Base-by-base conservation (phyloP, 2,888 invertebrate genomes). In the Fragum fragum region DNA sequence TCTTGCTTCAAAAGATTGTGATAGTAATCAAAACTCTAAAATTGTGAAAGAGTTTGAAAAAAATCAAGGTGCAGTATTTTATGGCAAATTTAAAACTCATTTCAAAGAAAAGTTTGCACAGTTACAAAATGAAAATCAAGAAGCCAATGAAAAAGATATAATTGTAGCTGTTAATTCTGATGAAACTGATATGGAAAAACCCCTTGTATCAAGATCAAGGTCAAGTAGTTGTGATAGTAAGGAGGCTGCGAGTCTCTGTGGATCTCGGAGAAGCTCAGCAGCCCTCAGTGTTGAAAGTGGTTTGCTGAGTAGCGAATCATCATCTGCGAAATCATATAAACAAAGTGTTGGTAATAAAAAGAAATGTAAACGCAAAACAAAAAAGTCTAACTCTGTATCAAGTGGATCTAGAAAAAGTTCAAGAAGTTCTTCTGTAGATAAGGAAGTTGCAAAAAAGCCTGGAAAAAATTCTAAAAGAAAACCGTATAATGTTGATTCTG, bases 251-350 rank as follows among this genome's bases (percentile, higher is more conserved):
- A 71, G 71, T 57, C 6, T n/a, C 3, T 71, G 55, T 71, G 71
- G 47, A 21, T 73, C 73, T 26, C 36, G 59, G 26, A 57, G 73
- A 42, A 73, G 73, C 42, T 73, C 84, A 26, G 82, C 84, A 16
- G 70, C 82, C 39, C 77, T 79, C 29, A 86, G 86, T 78, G 79
- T 82, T n/a, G 86, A 86, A 36, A 86, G 66, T 53, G 59, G 39
- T n/a, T 76, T 78, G 59, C 71, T 70, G 29, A 61, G 55, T 11
- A 59, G 73, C 28, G 59, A 57, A 42, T 39, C 55, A 9, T 59
- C 57, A 26, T 26, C 39, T 11, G 32, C 77, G 32, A 73, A 73
- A n/a, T 57, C 55, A 39, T 36, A 29, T 57, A 71, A 42, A 61
- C 74, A 76, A 36, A 63, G 47, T 36, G 55, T 47, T 69, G 77